A percentile compares a stretch with the other conserved stretches of the same genome.
Evolutionary conservation across 1,140 invertebrate genomes (phyloP).

Genomic region (Pseudomyrmex sp.): DNA sequence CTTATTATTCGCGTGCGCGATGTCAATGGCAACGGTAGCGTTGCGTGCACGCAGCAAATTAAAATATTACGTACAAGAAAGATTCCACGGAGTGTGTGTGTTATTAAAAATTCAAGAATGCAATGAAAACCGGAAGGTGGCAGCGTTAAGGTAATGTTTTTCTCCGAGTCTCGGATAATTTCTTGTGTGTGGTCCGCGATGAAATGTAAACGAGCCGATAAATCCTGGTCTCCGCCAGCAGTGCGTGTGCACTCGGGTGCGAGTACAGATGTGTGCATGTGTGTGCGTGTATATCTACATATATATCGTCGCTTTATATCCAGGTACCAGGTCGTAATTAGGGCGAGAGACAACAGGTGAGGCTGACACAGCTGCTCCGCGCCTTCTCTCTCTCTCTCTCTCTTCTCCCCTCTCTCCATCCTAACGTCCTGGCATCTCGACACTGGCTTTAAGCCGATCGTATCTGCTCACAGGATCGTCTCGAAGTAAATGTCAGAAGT

Average conservation of each 20-base stretch:
- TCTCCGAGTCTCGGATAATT: slow-evolving; percentile 63
- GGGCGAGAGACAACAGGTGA: slow-evolving; percentile 72
- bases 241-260: slow-evolving; percentile 18
- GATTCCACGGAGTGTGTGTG: too few species aligned
- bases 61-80: neutral
- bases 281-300: slow-evolving; percentile 7
- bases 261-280: slow-evolving; percentile 14
- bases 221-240: slow-evolving; percentile 60
- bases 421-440: slow-evolving; percentile 44
- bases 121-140: slow-evolving; percentile 47
- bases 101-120: too few species aligned
- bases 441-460: slow-evolving; percentile 20
- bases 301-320: slow-evolving; percentile 63
- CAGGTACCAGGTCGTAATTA: slow-evolving; percentile 63
- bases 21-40: neutral
- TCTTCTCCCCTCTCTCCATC: slow-evolving; percentile 7
- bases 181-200: slow-evolving; percentile 66
- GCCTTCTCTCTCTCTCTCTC: neutral
- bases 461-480: slow-evolving; percentile 47
- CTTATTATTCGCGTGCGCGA: neutral
- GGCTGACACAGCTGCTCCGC: slow-evolving; percentile 67
- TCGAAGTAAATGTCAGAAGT: slow-evolving; percentile 10
- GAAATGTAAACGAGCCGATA: slow-evolving; percentile 68
- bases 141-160: slow-evolving; percentile 59
- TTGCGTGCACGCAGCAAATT: neutral